Evolutionary conservation across 2,113 vertebrate species (phyloP), one percentile per base, ranked within the genome.

Genomic region (Himantopus leucocephalus): DNA sequence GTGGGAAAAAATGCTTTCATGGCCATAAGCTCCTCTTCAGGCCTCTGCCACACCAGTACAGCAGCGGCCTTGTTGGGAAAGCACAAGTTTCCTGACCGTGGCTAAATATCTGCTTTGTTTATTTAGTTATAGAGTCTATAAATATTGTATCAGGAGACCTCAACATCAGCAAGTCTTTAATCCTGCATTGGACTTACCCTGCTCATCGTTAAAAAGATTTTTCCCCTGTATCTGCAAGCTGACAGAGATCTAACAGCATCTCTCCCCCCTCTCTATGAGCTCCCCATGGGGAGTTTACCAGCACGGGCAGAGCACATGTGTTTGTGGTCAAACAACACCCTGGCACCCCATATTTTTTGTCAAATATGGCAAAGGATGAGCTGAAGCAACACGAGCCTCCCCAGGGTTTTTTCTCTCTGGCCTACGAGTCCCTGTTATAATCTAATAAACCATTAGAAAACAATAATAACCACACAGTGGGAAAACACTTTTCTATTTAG

Each of bases 271-370:
- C 55, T 10, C 62, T 5, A 0, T 0, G 35, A 81, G 88, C 63
- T 68, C n/a, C 29, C 35, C 50, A 4, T 0, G 1, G 29, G 14
- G 30, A 23, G 1, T 1, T 56, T 6, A 4, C 64, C 37, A 45
- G 45, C 24, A 10, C 45, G 53, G 73, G 68, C 70, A 81, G 8
- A 53, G 45, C 50, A 26, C 37, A 0, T 0, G 6, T 6, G 35
- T 19, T 27, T 15, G 17, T 3, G 34, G 60, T n/a, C 52, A 47
- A 43, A 67, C 41, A 43, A 39, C 60, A 27, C 8, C 41, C 64
- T 17, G 29, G 32, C 26, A 71, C 15, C 20, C 35, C 22, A 2
- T 3, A 0, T 0, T 35, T 32, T 22, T 41, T 59, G 47, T 45
- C 68, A 55, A 67, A 41, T 5, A 37, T 0, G 3, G 62, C 70